Percentiles rank a stretch among this genome's conserved stretches.
phyloP scores from a whole-genome alignment of 2,888 invertebrate species.

The Penaeus monodon region DNA sequence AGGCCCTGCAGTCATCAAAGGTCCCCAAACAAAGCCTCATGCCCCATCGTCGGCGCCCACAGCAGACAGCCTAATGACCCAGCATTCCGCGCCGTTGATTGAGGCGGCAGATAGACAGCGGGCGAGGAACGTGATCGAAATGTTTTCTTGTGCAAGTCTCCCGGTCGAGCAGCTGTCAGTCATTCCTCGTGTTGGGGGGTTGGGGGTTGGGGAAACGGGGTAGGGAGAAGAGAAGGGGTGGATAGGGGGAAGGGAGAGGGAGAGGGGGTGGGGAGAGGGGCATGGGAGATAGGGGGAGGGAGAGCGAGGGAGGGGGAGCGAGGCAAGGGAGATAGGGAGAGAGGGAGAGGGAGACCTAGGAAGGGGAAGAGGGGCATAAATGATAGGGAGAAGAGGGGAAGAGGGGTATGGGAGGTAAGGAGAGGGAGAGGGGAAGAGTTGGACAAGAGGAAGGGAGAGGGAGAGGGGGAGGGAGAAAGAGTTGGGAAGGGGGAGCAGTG shows the following conservation, averaged over 20 bases:
- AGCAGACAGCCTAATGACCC: too few species aligned
- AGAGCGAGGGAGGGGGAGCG: background rate
- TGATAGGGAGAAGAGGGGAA: background rate
- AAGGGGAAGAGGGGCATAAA: background rate
- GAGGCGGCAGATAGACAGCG: too few species aligned
- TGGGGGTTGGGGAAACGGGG: background rate
- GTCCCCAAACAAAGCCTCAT: too few species aligned
- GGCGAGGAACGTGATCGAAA: too few species aligned
- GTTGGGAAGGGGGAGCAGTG: too few species aligned
- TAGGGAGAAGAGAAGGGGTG: background rate
- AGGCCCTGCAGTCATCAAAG: too few species aligned
- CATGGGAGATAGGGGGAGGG: background rate
- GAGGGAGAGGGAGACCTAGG: background rate
- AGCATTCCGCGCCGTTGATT: too few species aligned
- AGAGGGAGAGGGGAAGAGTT: background rate
- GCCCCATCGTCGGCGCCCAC: too few species aligned
- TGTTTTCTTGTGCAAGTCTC: too few species aligned
- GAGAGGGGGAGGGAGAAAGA: too few species aligned
- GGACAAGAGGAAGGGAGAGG: too few species aligned
- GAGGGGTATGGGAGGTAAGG: background rate
- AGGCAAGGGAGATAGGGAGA: background rate
- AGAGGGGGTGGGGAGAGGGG: background rate
- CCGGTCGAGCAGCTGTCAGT: background rate
- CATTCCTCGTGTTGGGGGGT: background rate
- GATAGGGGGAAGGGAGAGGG: background rate